Conservation (phyloP, 2,888 invertebrate genomes). For the Dryocosmus kuriphilus region DNA sequence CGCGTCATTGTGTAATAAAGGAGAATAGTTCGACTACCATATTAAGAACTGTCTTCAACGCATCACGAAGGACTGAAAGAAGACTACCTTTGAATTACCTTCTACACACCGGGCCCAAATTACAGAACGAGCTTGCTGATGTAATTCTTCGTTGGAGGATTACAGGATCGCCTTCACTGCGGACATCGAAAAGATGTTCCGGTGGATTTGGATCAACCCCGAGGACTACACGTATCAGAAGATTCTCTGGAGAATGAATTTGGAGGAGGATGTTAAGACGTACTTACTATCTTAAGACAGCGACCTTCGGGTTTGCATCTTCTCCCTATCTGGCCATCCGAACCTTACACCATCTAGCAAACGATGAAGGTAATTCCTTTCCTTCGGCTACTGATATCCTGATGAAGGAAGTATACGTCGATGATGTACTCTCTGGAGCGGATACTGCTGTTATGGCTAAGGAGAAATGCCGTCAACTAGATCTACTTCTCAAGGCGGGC, state of each 20-base stretch:
- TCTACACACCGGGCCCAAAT: neutral
- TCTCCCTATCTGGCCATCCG: too few relatives aligned
- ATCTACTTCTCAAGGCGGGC: neutral
- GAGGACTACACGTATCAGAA: too few relatives aligned
- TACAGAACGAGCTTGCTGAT: neutral
- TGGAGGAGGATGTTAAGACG: too few relatives aligned
- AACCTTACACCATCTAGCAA: neutral
- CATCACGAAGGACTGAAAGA: neutral
- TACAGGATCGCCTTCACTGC: neutral
- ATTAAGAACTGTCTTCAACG: neutral
- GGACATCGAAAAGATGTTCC: neutral
- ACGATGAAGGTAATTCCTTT: neutral
- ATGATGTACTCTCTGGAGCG: too few relatives aligned
- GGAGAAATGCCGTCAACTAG: neutral
- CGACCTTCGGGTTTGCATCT: too few relatives aligned
- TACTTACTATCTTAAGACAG: too few relatives aligned
- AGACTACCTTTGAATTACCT: neutral
- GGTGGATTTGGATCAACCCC: neutral
- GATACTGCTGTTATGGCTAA: neutral
- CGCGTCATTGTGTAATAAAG: neutral
- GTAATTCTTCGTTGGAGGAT: neutral
- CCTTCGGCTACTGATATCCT: too few relatives aligned
- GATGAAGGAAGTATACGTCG: neutral
- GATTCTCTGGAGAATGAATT: too few relatives aligned
- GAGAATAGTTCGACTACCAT: neutral